These are phyloP conservation scores for Drosophila lacteicornis DNA, from an alignment of 1,140 invertebrate genomes.

Conservation along the genomic window DNA sequence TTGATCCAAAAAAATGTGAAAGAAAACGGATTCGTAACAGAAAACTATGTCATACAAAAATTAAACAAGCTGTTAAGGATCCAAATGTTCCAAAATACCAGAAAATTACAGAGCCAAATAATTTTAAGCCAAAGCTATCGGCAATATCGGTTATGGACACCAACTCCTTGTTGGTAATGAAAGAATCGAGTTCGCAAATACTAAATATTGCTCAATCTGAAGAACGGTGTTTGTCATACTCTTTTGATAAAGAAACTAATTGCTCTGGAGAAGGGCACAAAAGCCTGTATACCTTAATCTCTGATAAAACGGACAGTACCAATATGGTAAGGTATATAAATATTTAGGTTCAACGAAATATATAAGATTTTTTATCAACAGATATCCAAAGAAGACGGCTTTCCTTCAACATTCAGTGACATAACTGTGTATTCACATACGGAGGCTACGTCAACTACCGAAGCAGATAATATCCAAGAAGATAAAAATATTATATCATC, in stretches of 20 bases:
- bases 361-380: constrained; percentile 11
- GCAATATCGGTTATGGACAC: neutral
- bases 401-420: constrained; percentile 28
- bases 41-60: constrained; percentile 46
- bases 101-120: neutral
- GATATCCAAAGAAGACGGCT: constrained; percentile 50
- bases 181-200: neutral
- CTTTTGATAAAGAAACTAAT: constrained; percentile 38
- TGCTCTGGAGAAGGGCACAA: constrained; percentile 29
- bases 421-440: constrained; percentile 44
- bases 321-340: constrained; percentile 41
- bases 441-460: constrained; percentile 6
- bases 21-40: constrained; percentile 79
- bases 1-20: constrained; percentile 79
- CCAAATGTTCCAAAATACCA: neutral
- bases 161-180: neutral
- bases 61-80: constrained; percentile 3
- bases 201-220: constrained; percentile 1
- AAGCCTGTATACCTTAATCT: constrained; percentile 35
- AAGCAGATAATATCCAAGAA: constrained; percentile 16
- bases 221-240: neutral
- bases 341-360: neutral
- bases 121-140: neutral
- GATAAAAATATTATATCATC: constrained; percentile 18
- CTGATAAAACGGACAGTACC: constrained; percentile 32